phyloP scores from a whole-genome alignment of 2,113 vertebrate species.

The Bufo bufo region DNA sequence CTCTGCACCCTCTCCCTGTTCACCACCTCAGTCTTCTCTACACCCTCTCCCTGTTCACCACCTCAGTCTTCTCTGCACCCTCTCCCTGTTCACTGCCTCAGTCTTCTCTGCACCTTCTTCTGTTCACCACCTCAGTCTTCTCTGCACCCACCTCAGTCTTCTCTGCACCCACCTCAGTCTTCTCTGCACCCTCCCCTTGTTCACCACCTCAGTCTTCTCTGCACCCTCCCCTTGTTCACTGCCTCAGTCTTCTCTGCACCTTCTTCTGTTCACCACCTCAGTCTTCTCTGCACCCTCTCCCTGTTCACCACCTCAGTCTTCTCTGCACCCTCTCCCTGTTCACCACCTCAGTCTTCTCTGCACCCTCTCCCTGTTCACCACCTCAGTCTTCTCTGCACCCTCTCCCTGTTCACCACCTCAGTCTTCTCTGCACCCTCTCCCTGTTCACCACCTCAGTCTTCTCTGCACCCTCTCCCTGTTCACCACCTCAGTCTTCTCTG shows the following conservation, averaged over 20 bases:
- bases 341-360: too few relatives aligned
- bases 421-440: background rate
- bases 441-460: background rate
- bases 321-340: background rate
- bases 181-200: too few relatives aligned
- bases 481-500: background rate
- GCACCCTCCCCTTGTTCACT: too few relatives aligned
- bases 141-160: background rate
- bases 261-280: background rate
- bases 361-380: too few relatives aligned
- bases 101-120: background rate
- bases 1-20: background rate
- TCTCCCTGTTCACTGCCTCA: too few relatives aligned
- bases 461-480: background rate
- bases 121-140: background rate
- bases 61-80: too few relatives aligned
- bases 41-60: too few relatives aligned
- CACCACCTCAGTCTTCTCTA: background rate
- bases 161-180: too few relatives aligned
- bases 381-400: too few relatives aligned
- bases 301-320: background rate
- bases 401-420: too few relatives aligned
- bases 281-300: background rate
- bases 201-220: too few relatives aligned
- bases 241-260: too few relatives aligned